Base-by-base conservation (phyloP, 2,113 vertebrate species). In the Pogonocichla stellata region DNA sequence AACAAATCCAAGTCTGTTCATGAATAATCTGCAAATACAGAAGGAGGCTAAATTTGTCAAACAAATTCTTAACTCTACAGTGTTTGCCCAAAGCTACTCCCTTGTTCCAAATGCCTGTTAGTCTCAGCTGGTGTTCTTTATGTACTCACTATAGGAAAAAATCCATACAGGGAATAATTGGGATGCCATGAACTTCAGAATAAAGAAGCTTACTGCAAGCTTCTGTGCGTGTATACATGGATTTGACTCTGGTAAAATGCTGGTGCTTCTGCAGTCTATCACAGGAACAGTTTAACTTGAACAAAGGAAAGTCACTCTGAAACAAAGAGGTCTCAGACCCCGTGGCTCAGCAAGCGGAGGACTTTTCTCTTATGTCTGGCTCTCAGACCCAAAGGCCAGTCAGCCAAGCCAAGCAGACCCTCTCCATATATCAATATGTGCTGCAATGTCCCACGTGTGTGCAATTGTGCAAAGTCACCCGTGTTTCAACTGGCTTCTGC, bases 11-110 rank as follows among this genome's bases (percentile, higher is more conserved):
- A 91, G 36, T 57, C 61, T 91, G 57, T 65, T 92, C 61, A 64
- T 50, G 45, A 95, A 66, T 91, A 91, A 87, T 92, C 91, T 82
- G 70, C 65, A 92, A 94, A 95, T 66, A 77, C 24, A 79, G 80
- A 72, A 90, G 65, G 77, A 94, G 8, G 22, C 58, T 87, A 62
- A 80, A 90, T 91, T 93, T 82, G 70, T 91, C 78, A 85, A 89
- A 93, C 54, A 91, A 86, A 79, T 85, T 89, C 73, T 85, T 91
- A 80, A 53, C 28, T 92, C 57, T 57, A 2, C 31, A 43, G 16
- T 54, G 34, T 74, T 95, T 91, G 23, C 23, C 56, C 5, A 16
- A 74, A 83, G 33, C 13, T 81, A 15, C 61, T 62, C 11, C n/a
- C 36, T 48, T 67, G 18, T 42, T 66, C 61, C 65, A 79, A 75